Percentiles rank a stretch among this genome's conserved stretches.
Conservation (phyloP, 2,888 invertebrate genomes). For the Scelioninae gen. 1 region DNA sequence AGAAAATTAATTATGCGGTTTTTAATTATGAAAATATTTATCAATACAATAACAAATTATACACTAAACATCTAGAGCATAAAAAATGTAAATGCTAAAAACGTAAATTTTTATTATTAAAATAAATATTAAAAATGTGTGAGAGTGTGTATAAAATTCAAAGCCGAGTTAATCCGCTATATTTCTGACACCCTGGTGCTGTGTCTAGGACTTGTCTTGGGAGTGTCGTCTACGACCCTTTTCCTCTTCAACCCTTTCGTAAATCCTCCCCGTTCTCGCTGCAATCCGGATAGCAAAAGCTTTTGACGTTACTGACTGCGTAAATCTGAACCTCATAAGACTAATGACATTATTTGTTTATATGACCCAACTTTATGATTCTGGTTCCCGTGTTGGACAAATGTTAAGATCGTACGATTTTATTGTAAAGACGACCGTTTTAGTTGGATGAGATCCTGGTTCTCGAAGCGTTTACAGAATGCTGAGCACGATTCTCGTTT, state of each 20-base stretch:
- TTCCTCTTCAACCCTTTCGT: conserved; percentile 48
- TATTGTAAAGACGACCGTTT: conserved; percentile 40
- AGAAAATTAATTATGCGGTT: no score
- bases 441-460: conserved; percentile 79
- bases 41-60: no score
- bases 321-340: conserved; percentile 54
- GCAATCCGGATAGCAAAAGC: conserved; percentile 80
- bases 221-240: conserved; percentile 66
- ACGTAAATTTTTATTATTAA: no score
- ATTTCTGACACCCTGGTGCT: conserved; percentile 77
- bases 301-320: conserved; percentile 82
- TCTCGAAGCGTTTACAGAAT: conserved; percentile 71
- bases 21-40: no score
- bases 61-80: no score
- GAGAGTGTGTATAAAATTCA: not conserved
- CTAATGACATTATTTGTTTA: conserved; percentile 40
- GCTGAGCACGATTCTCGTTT: conserved; percentile 78
- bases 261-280: conserved; percentile 72
- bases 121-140: no score
- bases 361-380: conserved; percentile 42
- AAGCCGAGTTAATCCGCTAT: conserved; percentile 31
- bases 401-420: conserved; percentile 65
- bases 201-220: conserved; percentile 73
- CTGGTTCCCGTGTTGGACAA: conserved; percentile 64
- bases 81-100: no score